phyloP scores from a whole-genome alignment of 1,140 invertebrate genomes.

The Conopomorpha cramerella region DNA sequence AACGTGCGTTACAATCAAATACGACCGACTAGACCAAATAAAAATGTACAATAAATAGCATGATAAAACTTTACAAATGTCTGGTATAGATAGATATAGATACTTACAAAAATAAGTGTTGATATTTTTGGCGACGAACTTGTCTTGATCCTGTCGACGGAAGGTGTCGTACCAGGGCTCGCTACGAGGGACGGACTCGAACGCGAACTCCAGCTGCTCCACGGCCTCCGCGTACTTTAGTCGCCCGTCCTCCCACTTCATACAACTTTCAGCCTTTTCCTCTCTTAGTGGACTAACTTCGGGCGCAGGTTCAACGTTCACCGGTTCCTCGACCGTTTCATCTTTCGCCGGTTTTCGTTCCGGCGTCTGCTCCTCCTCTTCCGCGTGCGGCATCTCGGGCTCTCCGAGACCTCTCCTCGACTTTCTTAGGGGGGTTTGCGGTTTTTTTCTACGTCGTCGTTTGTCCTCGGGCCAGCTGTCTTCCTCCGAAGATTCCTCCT shows the following conservation, averaged over 20 bases:
- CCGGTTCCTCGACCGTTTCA: constrained; percentile 8
- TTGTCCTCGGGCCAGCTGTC: constrained; percentile 42
- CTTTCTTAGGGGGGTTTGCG: constrained; percentile 15
- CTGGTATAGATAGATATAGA: constrained; percentile 4
- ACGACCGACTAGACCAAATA: constrained; percentile 4
- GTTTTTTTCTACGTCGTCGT: constrained; percentile 23
- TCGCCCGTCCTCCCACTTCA: constrained; percentile 46
- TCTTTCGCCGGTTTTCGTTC: constrained; percentile 10
- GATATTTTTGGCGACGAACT: constrained; percentile 59
- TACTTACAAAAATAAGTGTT: constrained; percentile 50
- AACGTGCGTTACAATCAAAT: too few relatives aligned
- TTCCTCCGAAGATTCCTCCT: constrained; percentile 48
- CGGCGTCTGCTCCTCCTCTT: constrained; percentile 6
- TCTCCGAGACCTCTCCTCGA: constrained; percentile 10
- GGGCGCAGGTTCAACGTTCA: constrained; percentile 9
- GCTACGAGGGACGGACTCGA: constrained; percentile 71
- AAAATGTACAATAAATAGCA: constrained; percentile 4
- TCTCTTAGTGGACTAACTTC: constrained; percentile 16
- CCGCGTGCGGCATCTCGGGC: constrained; percentile 4
- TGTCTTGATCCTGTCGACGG: constrained; percentile 71
- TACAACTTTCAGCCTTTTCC: constrained; percentile 28
- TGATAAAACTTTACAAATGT: too few relatives aligned
- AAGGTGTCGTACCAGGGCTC: constrained; percentile 82
- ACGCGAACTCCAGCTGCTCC: constrained; percentile 73
- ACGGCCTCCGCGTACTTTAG: constrained; percentile 63